These are phyloP conservation scores for Drosophila prostipennis DNA, from an alignment of 2,888 invertebrate genomes.

Conservation along the genomic window DNA sequence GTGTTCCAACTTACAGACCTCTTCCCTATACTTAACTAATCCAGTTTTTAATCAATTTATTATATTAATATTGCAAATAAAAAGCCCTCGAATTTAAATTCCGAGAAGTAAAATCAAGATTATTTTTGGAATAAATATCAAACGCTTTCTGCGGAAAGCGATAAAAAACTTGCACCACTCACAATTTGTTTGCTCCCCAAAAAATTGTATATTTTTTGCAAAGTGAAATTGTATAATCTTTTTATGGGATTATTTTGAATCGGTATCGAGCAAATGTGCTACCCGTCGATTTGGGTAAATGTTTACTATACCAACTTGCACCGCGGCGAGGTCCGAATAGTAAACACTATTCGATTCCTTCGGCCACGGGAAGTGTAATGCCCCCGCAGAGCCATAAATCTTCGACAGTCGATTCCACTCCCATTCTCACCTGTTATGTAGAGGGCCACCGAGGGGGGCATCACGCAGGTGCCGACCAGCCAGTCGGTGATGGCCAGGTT, in stretches of 20 bases:
- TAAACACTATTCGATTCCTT: conserved; percentile 16
- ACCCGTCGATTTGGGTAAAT: conserved; percentile 14
- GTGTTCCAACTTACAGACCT: too few relatives aligned
- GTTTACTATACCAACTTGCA: conserved; percentile 26
- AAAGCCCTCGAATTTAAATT: too few relatives aligned
- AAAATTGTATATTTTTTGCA: conserved; percentile 14
- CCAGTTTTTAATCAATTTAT: too few relatives aligned
- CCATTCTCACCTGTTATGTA: conserved; percentile 90
- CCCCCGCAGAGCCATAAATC: conserved; percentile 30
- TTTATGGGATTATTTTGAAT: conserved; percentile 19
- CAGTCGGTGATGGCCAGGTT: conserved; percentile 97
- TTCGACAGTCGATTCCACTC: neutral
- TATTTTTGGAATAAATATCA: neutral
- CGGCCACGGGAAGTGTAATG: conserved; percentile 5
- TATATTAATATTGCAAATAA: too few relatives aligned
- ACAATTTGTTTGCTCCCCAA: conserved; percentile 21
- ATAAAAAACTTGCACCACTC: conserved; percentile 6
- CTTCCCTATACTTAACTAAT: too few relatives aligned
- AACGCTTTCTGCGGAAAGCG: neutral
- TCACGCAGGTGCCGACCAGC: conserved; percentile 95
- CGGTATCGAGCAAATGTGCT: conserved; percentile 12
- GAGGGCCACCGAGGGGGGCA: conserved; percentile 96
- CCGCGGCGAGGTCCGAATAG: conserved; percentile 7
- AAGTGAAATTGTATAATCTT: conserved; percentile 26
- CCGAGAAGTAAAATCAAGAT: too few relatives aligned